Percentiles rank a stretch among this genome's conserved stretches.
These are phyloP conservation scores for Alcedo quadribrachys DNA, from an alignment of 2,797 vertebrate genomes.

Conservation along the genomic window DNA sequence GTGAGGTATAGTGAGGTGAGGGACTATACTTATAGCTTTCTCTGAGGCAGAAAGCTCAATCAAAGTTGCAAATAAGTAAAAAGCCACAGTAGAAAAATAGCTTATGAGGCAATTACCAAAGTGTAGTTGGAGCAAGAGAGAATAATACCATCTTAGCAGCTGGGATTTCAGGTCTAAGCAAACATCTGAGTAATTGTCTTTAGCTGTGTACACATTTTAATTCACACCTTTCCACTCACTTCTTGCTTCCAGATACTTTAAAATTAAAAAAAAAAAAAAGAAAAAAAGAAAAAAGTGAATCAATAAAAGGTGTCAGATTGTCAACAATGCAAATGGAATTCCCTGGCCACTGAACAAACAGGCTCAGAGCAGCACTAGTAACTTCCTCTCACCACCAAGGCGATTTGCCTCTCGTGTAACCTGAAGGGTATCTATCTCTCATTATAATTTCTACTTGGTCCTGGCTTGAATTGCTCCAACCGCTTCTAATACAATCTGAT, in stretches of 20 bases:
- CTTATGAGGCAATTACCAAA: neutral
- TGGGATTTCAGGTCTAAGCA: conserved; percentile 32
- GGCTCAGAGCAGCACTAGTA: neutral
- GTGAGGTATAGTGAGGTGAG: neutral
- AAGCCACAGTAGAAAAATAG: neutral
- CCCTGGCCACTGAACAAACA: conserved; percentile 10
- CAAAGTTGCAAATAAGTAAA: conserved; percentile 27
- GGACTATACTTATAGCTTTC: neutral
- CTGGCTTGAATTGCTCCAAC: conserved; percentile 54
- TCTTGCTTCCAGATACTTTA: conserved; percentile 1
- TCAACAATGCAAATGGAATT: conserved; percentile 32
- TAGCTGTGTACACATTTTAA: conserved; percentile 38
- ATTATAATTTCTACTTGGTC: conserved; percentile 15
- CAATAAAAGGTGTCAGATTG: conserved; percentile 33
- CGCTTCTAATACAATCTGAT: conserved; percentile 63
- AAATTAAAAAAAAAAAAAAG: neutral
- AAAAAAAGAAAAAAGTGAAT: conserved; percentile 14
- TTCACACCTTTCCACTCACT: conserved; percentile 45
- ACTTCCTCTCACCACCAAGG: neutral
- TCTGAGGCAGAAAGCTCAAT: neutral
- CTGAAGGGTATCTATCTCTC: conserved; percentile 42
- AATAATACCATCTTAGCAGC: neutral
- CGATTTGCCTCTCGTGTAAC: conserved; percentile 47
- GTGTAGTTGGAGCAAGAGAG: neutral
- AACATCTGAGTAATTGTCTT: neutral